Percentiles rank a stretch among this genome's conserved stretches.
These are phyloP conservation scores for Rhopalosiphum maidis DNA, from an alignment of 1,140 invertebrate species.

Conservation along the genomic window DNA sequence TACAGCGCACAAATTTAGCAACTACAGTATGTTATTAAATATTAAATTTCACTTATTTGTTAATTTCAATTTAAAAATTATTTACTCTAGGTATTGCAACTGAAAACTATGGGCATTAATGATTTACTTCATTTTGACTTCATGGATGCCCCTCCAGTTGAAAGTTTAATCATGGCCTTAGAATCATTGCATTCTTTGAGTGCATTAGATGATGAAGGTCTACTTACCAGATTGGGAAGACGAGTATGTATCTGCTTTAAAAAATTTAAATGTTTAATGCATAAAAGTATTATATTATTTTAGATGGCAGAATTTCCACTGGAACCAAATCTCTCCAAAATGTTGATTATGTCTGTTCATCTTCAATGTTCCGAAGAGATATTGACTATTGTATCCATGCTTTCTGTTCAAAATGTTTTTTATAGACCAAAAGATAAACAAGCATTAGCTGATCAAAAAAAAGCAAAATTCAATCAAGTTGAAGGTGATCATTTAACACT, in stretches of 20 bases:
- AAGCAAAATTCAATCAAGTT: slow-evolving; percentile 98
- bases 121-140: slow-evolving; percentile 99
- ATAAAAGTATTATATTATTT: slow-evolving; percentile 60
- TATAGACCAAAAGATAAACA: slow-evolving; percentile 97
- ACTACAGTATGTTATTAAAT: slow-evolving; percentile 73
- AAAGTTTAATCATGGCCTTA: slow-evolving; percentile 95
- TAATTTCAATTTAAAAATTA: background rate
- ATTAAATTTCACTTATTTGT: background rate
- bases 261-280: background rate
- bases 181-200: slow-evolving; percentile 97
- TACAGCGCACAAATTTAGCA: slow-evolving; percentile 97
- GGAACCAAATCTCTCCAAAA: slow-evolving; percentile 98
- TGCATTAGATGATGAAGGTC: slow-evolving; percentile 95
- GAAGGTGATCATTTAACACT: slow-evolving; percentile 98
- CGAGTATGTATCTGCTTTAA: slow-evolving; percentile 68
- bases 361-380: slow-evolving; percentile 99
- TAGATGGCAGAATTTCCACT: slow-evolving; percentile 99
- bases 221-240: slow-evolving; percentile 90
- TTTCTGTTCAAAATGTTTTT: slow-evolving; percentile 99
- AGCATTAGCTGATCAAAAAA: slow-evolving; percentile 96
- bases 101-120: slow-evolving; percentile 99
- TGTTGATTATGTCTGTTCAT: slow-evolving; percentile 99
- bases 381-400: slow-evolving; percentile 97
- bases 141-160: slow-evolving; percentile 98
- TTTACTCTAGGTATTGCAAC: slow-evolving; percentile 70